Evolutionary conservation across 1,140 invertebrate species (phyloP), one percentile per base, ranked within the genome.

Genomic region (Mercenaria mercenaria): DNA sequence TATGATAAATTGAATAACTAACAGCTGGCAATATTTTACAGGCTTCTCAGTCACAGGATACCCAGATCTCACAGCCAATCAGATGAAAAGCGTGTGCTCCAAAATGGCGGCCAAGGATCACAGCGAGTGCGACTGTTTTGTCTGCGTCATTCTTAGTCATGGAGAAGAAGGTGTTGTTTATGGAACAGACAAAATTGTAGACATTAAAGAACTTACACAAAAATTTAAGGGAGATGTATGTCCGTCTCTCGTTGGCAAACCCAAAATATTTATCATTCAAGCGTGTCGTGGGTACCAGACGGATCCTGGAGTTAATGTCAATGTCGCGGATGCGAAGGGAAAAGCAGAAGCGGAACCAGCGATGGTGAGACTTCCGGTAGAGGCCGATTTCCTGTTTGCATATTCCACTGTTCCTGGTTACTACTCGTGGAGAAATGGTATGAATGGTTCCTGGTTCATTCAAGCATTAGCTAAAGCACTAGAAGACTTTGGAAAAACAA

Each of bases 371-470:
- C 79, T 99, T 95, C 99, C 99, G 20, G 97, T 97, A 87, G 98
- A 99, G 96, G 98, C 99, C n/a, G 99, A 99, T 95, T 99, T 99
- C 96, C 96, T 99, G 15, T 98, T 99, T 93, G 98, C 97, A 18
- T 99, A 98, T 95, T 99, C 98, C 10, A 99, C 98, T n/a, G 97
- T 99, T 82, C 98, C 98, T 94, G 93, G 98, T 88, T 98, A 97
- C 96, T 99, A 98, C 96, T 99, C 98, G 0, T 99, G 99, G 99
- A 97, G 99, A 82, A 99, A 99, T 94, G 99, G 98, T 26, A 98
- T 97, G 29, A 96, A 95, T 61, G 95, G 95, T 26, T 99, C 98
- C 0, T 99, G 99, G 99, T 99, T 99, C 93, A 98, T 99, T 96
- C 98, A 99, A 96, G 98, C 98, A 3, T 96, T 99, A 0, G 98